These are phyloP conservation scores for Meleagris gallopavo DNA, from an alignment of 2,113 vertebrate species.

Conservation along the genomic window DNA sequence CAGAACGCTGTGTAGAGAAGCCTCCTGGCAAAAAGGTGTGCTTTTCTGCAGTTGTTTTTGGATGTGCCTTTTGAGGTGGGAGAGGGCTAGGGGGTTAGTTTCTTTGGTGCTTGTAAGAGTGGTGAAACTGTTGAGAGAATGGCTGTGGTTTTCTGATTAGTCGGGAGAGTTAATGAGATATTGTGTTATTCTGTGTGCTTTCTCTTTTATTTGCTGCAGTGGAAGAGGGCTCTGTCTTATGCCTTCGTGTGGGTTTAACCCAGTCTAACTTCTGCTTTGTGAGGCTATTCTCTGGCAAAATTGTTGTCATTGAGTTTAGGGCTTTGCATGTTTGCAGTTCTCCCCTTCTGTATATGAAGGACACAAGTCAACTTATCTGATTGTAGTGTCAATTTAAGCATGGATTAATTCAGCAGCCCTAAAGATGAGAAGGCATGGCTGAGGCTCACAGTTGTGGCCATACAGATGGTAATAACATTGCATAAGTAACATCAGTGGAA, in stretches of 20 bases:
- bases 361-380: not conserved
- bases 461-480: not conserved
- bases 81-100: not conserved
- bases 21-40: not conserved
- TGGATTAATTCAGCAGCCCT: accelerated
- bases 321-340: not conserved
- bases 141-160: not conserved
- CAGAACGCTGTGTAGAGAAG: not conserved
- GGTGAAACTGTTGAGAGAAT: not conserved
- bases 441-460: not conserved
- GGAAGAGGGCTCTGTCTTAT: not conserved
- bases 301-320: not conserved
- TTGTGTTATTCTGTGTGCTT: not conserved
- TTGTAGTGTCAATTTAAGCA: not conserved
- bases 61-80: not conserved
- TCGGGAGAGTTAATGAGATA: no score
- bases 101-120: not conserved
- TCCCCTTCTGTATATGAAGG: not conserved
- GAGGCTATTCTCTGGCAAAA: not conserved
- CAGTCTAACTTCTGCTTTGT: not conserved
- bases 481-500: not conserved
- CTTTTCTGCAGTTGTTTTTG: not conserved
- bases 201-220: not conserved
- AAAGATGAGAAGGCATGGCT: not conserved
- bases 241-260: not conserved